Percentiles rank a stretch among this genome's conserved stretches.
These are phyloP conservation scores for Alectura lathami DNA, from an alignment of 2,113 vertebrate genomes.

Conservation along the genomic window DNA sequence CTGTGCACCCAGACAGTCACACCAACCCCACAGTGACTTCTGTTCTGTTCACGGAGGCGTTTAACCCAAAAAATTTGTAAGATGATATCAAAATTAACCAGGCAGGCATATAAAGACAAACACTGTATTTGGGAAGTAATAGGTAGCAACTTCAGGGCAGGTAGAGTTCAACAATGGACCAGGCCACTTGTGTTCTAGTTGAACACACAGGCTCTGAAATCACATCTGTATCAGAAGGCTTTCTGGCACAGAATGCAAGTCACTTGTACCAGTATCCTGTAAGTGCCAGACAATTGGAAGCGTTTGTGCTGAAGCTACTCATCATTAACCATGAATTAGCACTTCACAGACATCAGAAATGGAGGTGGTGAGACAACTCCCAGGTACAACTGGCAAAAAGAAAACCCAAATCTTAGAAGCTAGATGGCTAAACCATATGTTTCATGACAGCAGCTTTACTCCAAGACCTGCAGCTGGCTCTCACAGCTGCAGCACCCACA, in stretches of 20 bases:
- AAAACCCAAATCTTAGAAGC: background rate
- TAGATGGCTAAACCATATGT: background rate
- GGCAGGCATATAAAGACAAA: background rate
- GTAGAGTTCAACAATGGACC: background rate
- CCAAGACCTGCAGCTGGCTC: background rate
- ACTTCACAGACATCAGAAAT: background rate
- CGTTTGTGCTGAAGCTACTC: background rate
- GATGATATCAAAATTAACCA: background rate
- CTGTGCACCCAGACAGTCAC: background rate
- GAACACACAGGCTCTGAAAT: background rate
- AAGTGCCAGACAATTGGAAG: background rate
- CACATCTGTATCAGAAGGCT: background rate
- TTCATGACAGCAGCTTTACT: background rate
- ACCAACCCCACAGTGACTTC: background rate
- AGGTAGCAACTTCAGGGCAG: background rate
- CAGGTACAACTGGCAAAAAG: background rate
- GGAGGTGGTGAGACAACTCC: background rate
- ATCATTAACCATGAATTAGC: background rate
- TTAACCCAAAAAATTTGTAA: background rate
- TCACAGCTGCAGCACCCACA: background rate
- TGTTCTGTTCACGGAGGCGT: background rate
- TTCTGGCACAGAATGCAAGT: background rate
- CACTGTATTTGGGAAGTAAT: background rate
- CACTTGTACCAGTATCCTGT: background rate
- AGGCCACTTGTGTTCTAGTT: background rate